Percentiles rank a stretch among this genome's conserved stretches.
These are phyloP conservation scores for Holocentrus rufus DNA, from an alignment of 2,797 vertebrate species.

Conservation along the genomic window DNA sequence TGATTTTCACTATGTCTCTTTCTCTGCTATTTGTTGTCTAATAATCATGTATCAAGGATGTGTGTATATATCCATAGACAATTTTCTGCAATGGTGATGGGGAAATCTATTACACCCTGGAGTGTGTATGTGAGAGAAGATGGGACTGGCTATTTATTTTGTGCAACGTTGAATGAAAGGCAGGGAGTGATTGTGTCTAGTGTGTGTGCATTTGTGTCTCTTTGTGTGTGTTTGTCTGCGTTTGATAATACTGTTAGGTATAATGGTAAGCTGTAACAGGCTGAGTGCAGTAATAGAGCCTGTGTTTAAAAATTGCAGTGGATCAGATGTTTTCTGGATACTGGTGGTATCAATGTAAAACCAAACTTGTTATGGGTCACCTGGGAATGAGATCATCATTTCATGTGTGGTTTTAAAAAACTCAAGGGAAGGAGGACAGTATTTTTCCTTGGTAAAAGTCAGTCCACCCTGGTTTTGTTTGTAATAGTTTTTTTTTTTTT, in stretches of 20 bases:
- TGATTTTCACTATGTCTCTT: slow-evolving; percentile 49
- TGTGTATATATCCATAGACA: slow-evolving; percentile 57
- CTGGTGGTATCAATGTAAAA: slow-evolving; percentile 42
- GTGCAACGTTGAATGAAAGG: slow-evolving; percentile 35
- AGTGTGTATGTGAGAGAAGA: slow-evolving; percentile 28
- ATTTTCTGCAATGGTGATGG: slow-evolving; percentile 61
- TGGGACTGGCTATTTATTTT: slow-evolving; percentile 50
- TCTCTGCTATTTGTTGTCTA: slow-evolving; percentile 60
- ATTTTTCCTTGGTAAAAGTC: no score
- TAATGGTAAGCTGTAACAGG: slow-evolving; percentile 17
- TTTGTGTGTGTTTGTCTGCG: slow-evolving; percentile 15
- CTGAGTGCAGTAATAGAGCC: slow-evolving; percentile 13
- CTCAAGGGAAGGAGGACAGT: no score
- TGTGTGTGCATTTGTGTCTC: slow-evolving; percentile 7
- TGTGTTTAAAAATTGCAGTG: slow-evolving; percentile 25
- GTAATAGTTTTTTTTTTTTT: no score
- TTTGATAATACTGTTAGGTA: slow-evolving; percentile 28
- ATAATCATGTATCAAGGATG: slow-evolving; percentile 71
- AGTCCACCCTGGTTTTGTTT: no score
- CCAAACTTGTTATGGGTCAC: slow-evolving; percentile 23
- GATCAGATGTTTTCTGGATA: slow-evolving; percentile 54
- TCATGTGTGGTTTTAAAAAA: no score
- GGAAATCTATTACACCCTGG: slow-evolving; percentile 62
- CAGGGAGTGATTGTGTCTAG: slow-evolving; percentile 33
- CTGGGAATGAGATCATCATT: no score